A percentile compares a stretch with the other conserved stretches of the same genome.
Evolutionary conservation across 2,113 vertebrate genomes (phyloP).

Genomic region (Crotalus viridis): DNA sequence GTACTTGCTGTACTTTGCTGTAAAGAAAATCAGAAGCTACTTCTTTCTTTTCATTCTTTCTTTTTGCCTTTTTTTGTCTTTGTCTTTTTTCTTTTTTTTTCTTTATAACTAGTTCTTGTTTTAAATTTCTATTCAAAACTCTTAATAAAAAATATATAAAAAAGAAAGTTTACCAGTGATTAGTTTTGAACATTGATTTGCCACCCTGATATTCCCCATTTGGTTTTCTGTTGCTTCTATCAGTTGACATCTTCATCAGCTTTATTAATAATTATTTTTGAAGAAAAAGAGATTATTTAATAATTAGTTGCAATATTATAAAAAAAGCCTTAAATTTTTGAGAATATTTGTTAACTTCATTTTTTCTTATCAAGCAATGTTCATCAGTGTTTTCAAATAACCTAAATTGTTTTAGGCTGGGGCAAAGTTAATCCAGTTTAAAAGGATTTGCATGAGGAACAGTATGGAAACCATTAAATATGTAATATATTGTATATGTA

Average conservation of each 20-base stretch:
- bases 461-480: background rate
- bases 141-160: background rate
- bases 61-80: background rate
- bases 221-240: conserved; percentile 27
- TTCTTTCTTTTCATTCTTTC: background rate
- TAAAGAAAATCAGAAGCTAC: background rate
- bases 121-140: background rate
- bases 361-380: background rate
- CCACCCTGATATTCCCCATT: background rate
- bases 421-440: background rate
- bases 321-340: background rate
- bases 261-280: background rate
- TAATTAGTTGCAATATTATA: conserved; percentile 9
- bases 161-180: background rate
- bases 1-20: background rate
- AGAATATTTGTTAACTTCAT: background rate
- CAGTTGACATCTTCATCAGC: background rate
- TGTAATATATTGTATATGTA: background rate
- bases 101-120: background rate
- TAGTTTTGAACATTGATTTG: conserved; percentile 36
- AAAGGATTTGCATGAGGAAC: background rate
- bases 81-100: background rate
- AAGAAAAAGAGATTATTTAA: background rate
- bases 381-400: background rate
- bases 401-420: background rate